phyloP scores from a whole-genome alignment of 2,797 vertebrate genomes.

The Odontamblyopus lacepedii region DNA sequence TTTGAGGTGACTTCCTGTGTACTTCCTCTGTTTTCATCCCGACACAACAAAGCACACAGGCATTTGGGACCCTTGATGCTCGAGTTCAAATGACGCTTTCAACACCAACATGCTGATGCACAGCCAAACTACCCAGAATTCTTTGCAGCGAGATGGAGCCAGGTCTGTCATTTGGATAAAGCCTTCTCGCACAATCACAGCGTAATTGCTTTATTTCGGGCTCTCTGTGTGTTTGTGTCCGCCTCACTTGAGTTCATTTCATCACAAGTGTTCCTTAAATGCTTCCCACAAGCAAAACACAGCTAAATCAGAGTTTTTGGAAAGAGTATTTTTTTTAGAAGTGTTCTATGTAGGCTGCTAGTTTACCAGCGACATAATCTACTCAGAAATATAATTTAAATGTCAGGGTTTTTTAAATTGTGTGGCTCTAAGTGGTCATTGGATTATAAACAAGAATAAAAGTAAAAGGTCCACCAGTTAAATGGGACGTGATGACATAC shows the following conservation, averaged over 20 bases:
- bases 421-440: background rate
- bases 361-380: background rate
- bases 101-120: background rate
- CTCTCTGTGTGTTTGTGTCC: slow-evolving; percentile 1
- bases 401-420: background rate
- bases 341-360: background rate
- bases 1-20: slow-evolving; percentile 14
- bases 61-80: background rate
- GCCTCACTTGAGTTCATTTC: slow-evolving; percentile 1
- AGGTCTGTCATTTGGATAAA: background rate
- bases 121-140: slow-evolving; percentile 6
- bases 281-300: background rate
- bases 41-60: background rate
- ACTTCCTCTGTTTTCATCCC: background rate
- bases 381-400: background rate
- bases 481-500: background rate
- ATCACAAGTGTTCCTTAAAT: slow-evolving; percentile 1
- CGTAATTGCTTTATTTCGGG: slow-evolving; percentile 4
- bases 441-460: background rate
- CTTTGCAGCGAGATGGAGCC: background rate
- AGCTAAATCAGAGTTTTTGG: background rate
- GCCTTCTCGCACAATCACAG: background rate
- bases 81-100: slow-evolving; percentile 7
- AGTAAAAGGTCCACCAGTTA: background rate
- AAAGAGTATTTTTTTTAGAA: background rate